phyloP scores from a whole-genome alignment of 2,113 vertebrate species.

The Fregata magnificens region DNA sequence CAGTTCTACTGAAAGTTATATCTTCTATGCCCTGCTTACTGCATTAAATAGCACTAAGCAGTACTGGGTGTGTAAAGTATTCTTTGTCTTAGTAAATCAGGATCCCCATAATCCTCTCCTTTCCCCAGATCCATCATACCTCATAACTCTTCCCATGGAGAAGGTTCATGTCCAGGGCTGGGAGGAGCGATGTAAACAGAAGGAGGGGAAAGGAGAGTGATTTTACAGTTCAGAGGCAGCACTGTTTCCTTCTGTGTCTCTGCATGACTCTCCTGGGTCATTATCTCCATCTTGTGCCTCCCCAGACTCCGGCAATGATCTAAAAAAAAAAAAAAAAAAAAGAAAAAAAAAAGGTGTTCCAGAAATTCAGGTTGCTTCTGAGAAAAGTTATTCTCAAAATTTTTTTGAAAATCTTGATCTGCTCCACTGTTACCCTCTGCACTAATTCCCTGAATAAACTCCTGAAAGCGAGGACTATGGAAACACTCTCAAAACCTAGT shows the following conservation, averaged over 20 bases:
- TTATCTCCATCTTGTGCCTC: not conserved
- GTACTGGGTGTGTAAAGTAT: not conserved
- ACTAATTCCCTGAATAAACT: not conserved
- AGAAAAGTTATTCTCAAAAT: not conserved
- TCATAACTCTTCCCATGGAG: not conserved
- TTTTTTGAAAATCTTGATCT: not conserved
- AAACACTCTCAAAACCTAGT: not conserved
- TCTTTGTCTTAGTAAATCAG: not conserved
- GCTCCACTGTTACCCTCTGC: not conserved
- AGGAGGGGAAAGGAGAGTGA: not conserved
- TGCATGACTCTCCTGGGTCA: not conserved
- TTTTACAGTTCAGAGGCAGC: not conserved
- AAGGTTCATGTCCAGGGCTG: not conserved
- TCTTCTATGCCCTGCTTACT: not conserved
- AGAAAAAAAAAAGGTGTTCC: not conserved
- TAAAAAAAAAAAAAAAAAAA: too few species aligned
- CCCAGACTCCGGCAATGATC: not conserved
- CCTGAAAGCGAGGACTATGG: not conserved
- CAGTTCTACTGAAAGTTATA: not conserved
- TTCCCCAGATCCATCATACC: not conserved
- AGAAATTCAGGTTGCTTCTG: not conserved
- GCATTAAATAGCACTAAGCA: not conserved
- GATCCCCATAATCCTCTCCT: not conserved
- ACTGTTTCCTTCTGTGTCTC: not conserved
- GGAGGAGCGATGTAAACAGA: not conserved